A percentile compares a stretch with the other conserved stretches of the same genome.
These are phyloP conservation scores for Chrysolina americana DNA, from an alignment of 2,888 invertebrate species.

Conservation along the genomic window DNA sequence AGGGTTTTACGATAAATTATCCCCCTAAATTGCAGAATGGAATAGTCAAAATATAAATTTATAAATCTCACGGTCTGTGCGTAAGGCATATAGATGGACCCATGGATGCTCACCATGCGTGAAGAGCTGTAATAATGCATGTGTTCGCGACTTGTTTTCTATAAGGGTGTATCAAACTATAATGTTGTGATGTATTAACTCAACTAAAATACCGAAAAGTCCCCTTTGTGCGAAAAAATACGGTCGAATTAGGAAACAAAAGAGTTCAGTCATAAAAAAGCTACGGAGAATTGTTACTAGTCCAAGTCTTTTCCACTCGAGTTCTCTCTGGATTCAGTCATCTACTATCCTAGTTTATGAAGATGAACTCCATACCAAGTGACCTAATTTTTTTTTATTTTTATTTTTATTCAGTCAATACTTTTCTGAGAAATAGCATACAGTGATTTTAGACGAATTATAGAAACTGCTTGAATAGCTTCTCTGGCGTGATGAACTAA, in stretches of 20 bases:
- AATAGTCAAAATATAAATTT: constrained; percentile 71
- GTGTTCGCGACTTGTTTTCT: constrained; percentile 66
- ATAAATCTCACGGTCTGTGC: constrained; percentile 70
- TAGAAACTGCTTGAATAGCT: too few relatives aligned
- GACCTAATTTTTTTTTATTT: too few relatives aligned
- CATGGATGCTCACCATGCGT: constrained; percentile 66
- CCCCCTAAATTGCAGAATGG: constrained; percentile 67
- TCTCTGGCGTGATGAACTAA: too few relatives aligned
- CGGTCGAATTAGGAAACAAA: constrained; percentile 20
- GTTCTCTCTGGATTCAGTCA: too few relatives aligned
- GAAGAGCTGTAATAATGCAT: constrained; percentile 66
- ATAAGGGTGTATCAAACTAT: constrained; percentile 53
- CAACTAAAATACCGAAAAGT: background rate
- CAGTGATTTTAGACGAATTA: too few relatives aligned
- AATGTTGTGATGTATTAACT: constrained; percentile 29
- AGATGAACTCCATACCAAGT: too few relatives aligned
- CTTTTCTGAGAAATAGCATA: too few relatives aligned
- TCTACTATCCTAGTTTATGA: too few relatives aligned
- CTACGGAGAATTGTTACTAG: background rate
- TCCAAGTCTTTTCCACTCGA: background rate
- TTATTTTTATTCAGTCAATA: too few relatives aligned
- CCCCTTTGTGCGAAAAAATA: constrained; percentile 5
- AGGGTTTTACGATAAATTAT: constrained; percentile 65
- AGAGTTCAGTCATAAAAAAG: background rate
- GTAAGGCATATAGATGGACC: constrained; percentile 56